These are phyloP conservation scores for Drosophila obscura DNA, from an alignment of 1,140 invertebrate species.

Conservation along the genomic window DNA sequence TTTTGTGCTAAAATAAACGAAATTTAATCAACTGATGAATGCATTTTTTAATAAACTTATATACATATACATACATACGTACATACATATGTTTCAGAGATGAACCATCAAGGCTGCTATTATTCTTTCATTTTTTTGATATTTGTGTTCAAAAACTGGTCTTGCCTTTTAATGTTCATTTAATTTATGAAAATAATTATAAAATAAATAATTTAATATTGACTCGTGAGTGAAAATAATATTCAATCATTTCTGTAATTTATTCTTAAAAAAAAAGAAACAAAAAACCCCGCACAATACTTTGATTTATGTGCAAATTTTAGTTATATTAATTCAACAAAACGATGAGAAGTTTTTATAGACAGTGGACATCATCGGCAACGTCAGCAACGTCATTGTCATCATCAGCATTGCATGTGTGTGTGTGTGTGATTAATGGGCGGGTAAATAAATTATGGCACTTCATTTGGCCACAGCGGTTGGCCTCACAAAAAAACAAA, in stretches of 20 bases:
- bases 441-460: constrained; percentile 64
- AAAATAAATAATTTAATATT: too few relatives aligned
- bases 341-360: constrained; percentile 14
- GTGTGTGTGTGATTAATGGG: constrained; percentile 50
- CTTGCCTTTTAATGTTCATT: too few relatives aligned
- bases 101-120: too few relatives aligned
- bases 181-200: too few relatives aligned
- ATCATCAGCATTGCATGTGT: constrained; percentile 50
- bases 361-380: constrained; percentile 12
- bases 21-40: too few relatives aligned
- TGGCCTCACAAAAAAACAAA: neutral
- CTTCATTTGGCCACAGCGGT: constrained; percentile 58
- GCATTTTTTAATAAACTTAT: too few relatives aligned
- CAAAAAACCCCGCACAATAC: neutral
- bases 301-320: constrained; percentile 35
- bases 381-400: constrained; percentile 41
- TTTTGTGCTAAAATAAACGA: too few relatives aligned
- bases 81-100: too few relatives aligned
- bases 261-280: neutral
- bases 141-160: too few relatives aligned
- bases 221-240: too few relatives aligned
- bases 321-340: constrained; percentile 35
- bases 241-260: constrained; percentile 8
- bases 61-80: too few relatives aligned
- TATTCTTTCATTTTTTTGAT: too few relatives aligned